Base-by-base conservation (phyloP, 2,113 vertebrate genomes). In the Andinoacara biseriatus region DNA sequence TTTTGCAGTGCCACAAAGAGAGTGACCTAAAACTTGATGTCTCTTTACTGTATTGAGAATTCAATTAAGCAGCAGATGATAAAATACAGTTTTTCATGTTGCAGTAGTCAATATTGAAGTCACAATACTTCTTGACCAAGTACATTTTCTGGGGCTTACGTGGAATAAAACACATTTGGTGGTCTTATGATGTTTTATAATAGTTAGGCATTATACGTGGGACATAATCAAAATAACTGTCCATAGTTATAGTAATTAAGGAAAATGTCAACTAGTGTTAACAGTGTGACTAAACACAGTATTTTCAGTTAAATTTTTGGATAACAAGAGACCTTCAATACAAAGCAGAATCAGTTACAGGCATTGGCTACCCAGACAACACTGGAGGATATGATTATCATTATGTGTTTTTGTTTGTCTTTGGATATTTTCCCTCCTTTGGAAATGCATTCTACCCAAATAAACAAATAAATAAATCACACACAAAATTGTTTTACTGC, bases 391-490 rank as follows among this genome's bases (percentile, higher is more conserved):
- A 6, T 72, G 46, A 72, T 54, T 72, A 54, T 52, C 31, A 29
- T 33, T 31, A 1, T n/a, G 5, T 54, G 0, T 80, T 35, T 78
- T 60, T 65, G 38, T 69, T 67, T 58, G 54, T 17, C 10, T 35
- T 46, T 40, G 59, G 3, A 22, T 58, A 43, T 52, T 65, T 67
- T 20, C 5, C 29, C 7, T 33, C 13, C 10, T 57, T 72, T 76
- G 2, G 33, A 74, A 83, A 38, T 18, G 60, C 20, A 76, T 31
- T 33, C 4, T 22, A 17, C 18, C 8, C 33, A 84, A 82, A 86
- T 78, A 54, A 83, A 77, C 49, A 76, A 61, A 67, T 35, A 82
- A 63, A 86, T 82, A 78, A 79, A 87, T 72, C 33, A 65, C 83
- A 69, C 24, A 76, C 80, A 54, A 88, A 62, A 81, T 77, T 85